Percentiles rank a stretch among this genome's conserved stretches.
Conservation (phyloP, 64 coral and sea anemone species). For the Catalaphyllia jardinei region DNA sequence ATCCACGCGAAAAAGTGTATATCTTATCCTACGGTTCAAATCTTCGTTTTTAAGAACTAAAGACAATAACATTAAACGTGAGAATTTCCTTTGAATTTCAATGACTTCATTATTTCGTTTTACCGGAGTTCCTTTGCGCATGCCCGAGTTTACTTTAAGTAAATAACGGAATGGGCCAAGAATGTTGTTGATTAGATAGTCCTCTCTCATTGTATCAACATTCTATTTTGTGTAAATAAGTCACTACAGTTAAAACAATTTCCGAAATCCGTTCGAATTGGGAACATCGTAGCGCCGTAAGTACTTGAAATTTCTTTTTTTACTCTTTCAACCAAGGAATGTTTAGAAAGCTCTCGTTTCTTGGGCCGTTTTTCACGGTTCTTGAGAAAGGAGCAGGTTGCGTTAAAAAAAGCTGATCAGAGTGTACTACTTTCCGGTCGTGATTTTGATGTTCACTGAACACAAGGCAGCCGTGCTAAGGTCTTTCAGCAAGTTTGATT, state of each 20-base stretch:
- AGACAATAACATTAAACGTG: not conserved
- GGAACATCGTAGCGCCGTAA: slow-evolving; percentile 26
- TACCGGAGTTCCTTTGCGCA: not conserved
- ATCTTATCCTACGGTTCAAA: not conserved
- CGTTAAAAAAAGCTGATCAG: not conserved
- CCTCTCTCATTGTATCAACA: slow-evolving; percentile 24
- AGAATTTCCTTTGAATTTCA: not conserved
- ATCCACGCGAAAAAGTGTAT: not conserved
- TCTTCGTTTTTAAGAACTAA: not conserved
- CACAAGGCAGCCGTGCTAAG: not conserved
- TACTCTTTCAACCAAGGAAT: not conserved
- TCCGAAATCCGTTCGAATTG: slow-evolving; percentile 13
- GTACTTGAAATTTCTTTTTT: not conserved
- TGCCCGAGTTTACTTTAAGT: not conserved
- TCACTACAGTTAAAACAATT: slow-evolving; percentile 3
- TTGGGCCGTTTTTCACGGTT: not conserved
- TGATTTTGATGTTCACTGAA: slow-evolving; percentile 29
- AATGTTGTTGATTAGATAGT: slow-evolving; percentile 48
- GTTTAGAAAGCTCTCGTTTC: not conserved
- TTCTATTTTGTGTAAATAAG: slow-evolving; percentile 21
- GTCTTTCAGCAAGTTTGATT: not conserved
- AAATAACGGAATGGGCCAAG: slow-evolving; percentile 32
- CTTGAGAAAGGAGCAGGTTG: not conserved
- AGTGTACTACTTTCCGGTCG: not conserved
- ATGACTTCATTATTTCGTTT: slow-evolving; percentile 19